Evolutionary conservation across 2,888 invertebrate genomes (phyloP).

Genomic region (Rotaria sp.): DNA sequence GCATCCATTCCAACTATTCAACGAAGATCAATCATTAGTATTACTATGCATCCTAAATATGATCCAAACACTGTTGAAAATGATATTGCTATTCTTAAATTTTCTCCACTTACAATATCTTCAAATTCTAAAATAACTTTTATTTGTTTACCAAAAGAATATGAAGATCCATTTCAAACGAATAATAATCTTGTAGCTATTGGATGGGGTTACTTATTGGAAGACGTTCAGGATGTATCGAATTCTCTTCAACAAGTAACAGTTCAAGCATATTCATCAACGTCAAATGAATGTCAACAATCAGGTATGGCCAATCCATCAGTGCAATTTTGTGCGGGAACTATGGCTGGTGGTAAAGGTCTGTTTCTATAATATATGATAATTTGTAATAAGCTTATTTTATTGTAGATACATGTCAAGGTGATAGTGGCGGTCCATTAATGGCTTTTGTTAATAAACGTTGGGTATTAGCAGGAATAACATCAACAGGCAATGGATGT

Average conservation of each 20-base stretch:
- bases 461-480: conserved; percentile 34
- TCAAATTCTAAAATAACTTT: neutral
- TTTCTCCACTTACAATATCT: neutral
- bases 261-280: neutral
- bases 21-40: neutral
- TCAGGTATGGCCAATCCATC: neutral
- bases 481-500: conserved; percentile 27
- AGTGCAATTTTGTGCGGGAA: neutral
- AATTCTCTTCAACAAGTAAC: neutral
- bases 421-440: conserved; percentile 34
- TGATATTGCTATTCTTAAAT: neutral
- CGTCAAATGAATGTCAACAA: neutral
- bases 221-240: neutral
- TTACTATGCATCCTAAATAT: neutral
- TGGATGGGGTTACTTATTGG: neutral
- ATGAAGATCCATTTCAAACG: neutral
- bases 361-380: neutral
- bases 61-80: neutral
- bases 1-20: neutral
- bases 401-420: neutral
- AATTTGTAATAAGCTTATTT: neutral
- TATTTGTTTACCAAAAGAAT: neutral
- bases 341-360: neutral
- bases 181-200: neutral
- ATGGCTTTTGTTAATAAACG: conserved; percentile 23